phyloP scores from a whole-genome alignment of 1,140 invertebrate genomes.

The Sipha flava region DNA sequence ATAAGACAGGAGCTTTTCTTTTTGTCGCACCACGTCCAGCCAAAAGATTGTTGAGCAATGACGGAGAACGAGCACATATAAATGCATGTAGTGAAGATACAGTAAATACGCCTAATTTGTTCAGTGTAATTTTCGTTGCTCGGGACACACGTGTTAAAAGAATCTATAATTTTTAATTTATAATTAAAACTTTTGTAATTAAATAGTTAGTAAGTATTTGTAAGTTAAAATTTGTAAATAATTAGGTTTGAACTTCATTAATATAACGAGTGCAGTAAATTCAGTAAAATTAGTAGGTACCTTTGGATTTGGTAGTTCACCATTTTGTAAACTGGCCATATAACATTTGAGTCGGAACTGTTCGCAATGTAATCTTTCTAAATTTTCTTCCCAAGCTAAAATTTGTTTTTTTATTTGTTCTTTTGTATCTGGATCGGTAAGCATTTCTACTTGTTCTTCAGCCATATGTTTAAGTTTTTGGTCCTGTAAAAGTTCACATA shows the following conservation, averaged over 20 bases:
- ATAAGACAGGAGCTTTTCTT: constrained; percentile 72
- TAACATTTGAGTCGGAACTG: constrained; percentile 93
- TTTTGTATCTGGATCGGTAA: constrained; percentile 80
- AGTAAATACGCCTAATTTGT: constrained; percentile 92
- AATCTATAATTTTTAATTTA: constrained; percentile 55
- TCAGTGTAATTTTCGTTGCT: constrained; percentile 86
- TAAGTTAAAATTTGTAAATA: too few species aligned
- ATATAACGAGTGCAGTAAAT: background rate
- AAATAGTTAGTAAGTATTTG: too few species aligned
- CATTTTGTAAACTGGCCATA: constrained; percentile 90
- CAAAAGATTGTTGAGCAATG: constrained; percentile 81
- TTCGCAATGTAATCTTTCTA: constrained; percentile 91
- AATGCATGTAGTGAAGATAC: constrained; percentile 97
- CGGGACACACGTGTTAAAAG: constrained; percentile 89
- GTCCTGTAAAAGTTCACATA: constrained; percentile 6
- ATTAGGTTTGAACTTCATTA: too few species aligned
- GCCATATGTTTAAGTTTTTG: constrained; percentile 92
- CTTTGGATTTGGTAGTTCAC: constrained; percentile 95
- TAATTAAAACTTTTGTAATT: too few species aligned
- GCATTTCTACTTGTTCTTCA: constrained; percentile 88
- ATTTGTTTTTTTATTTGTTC: constrained; percentile 89
- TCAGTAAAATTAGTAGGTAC: constrained; percentile 47
- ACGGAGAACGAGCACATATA: constrained; percentile 88
- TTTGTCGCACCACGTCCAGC: constrained; percentile 84
- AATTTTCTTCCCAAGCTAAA: constrained; percentile 90